A percentile compares a stretch with the other conserved stretches of the same genome.
Conservation (phyloP, 2,113 vertebrate genomes). For the Labeo rohita region DNA sequence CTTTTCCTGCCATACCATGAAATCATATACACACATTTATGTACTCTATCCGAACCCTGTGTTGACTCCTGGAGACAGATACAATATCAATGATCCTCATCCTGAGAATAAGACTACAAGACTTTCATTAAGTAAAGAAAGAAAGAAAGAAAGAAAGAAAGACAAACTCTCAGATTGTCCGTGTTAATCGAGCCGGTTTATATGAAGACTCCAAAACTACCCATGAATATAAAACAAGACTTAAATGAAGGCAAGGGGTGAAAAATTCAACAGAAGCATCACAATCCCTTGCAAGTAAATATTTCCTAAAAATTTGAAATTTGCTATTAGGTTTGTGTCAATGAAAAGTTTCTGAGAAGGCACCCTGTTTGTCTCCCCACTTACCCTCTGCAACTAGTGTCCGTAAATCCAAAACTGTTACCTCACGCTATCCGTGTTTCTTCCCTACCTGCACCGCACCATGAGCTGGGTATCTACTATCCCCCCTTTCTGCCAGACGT, state of each 20-base stretch:
- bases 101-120: background rate
- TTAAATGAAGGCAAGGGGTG: background rate
- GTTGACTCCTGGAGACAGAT: slow-evolving; percentile 8
- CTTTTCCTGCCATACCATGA: background rate
- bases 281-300: background rate
- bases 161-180: background rate
- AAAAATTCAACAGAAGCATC: background rate
- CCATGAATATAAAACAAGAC: background rate
- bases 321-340: background rate
- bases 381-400: slow-evolving; percentile 22
- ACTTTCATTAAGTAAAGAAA: background rate
- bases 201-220: background rate
- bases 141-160: background rate
- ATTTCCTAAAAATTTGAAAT: background rate
- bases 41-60: background rate
- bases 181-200: background rate
- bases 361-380: background rate
- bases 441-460: slow-evolving; percentile 57
- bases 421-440: slow-evolving; percentile 49
- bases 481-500: slow-evolving; percentile 54
- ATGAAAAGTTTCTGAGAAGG: slow-evolving; percentile 1
- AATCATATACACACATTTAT: background rate
- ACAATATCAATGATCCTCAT: background rate
- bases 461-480: slow-evolving; percentile 46
- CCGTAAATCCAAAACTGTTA: slow-evolving; percentile 31